These are phyloP conservation scores for Odontophorus gujanensis DNA, from an alignment of 2,113 vertebrate genomes.

Conservation along the genomic window DNA sequence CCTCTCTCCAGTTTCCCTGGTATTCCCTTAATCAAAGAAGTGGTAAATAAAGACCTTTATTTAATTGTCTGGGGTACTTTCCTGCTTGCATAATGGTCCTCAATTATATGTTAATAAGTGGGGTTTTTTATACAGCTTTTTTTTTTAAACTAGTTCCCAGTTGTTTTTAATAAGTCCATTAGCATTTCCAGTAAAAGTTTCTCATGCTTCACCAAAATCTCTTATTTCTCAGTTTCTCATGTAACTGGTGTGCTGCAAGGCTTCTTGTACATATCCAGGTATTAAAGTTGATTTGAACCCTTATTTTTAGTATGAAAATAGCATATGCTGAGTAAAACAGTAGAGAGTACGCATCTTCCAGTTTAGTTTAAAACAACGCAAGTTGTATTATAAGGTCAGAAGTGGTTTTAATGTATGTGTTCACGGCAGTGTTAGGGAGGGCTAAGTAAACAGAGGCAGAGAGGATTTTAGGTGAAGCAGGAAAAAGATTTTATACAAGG, in stretches of 20 bases:
- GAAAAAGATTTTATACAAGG: not conserved
- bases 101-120: not conserved
- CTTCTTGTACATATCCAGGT: not conserved
- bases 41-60: not conserved
- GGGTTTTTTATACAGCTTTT: not conserved
- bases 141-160: not conserved
- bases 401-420: not conserved
- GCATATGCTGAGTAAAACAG: not conserved
- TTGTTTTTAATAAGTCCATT: not conserved
- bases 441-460: not conserved
- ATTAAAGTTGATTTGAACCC: not conserved
- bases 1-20: not conserved
- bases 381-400: not conserved
- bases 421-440: not conserved
- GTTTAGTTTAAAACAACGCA: not conserved
- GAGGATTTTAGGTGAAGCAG: not conserved
- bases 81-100: not conserved
- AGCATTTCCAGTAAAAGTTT: not conserved
- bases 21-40: not conserved
- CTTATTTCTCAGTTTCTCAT: not conserved
- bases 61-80: not conserved
- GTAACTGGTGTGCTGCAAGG: not conserved
- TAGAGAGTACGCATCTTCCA: not conserved
- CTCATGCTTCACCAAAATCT: not conserved
- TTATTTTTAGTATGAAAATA: not conserved